Base-by-base conservation (phyloP, 2,888 invertebrate genomes). In the Caenorhabditis doughertyi region DNA sequence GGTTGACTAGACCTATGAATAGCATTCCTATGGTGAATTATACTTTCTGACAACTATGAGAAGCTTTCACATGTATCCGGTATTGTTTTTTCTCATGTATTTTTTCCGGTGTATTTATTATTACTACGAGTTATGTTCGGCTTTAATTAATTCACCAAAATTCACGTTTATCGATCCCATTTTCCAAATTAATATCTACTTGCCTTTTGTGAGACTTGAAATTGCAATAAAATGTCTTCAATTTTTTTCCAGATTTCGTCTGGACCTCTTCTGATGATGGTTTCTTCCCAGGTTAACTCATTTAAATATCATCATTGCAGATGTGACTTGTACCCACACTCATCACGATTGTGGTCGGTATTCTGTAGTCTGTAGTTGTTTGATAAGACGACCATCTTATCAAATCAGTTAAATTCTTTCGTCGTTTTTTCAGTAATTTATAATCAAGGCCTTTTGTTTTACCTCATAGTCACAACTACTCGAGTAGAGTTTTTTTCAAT, bases 371-470 rank as follows among this genome's bases (percentile, higher is more conserved):
- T 60, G 39, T 60, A 60, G 60, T 60, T 16, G 2, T n/a, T 9
- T 32, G 64, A 64, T 64, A 64, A 64, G 47, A 64, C 29, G 60
- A 60, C 60, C 60, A 21, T 49, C 55, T 53, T 68, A 35, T 53
- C 67, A 53, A 55, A 55, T 55, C 42, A 67, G 49, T 32, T 21
- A 23, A 18, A 32, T 53, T 64, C 53, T 67, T 68, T n/a, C 60
- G 25, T 27, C 51, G 18, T 65, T 49, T 47, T 64, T 70, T 70
- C 56, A 53, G 60, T 53, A 53, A 49, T 35, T 51, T 53, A 51
- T 23, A 44, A 25, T 27, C 44, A 32, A 44, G 13, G n/a, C 29
- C n/a, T 55, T 29, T 9, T 39, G 39, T 21, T 58, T 58, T 56
- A 32, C 1, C 32, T 18, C 18, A 32, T 2, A 23, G 7, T 42